Conservation (phyloP, 2,888 invertebrate species). For the Stenolophus ochropezus region DNA sequence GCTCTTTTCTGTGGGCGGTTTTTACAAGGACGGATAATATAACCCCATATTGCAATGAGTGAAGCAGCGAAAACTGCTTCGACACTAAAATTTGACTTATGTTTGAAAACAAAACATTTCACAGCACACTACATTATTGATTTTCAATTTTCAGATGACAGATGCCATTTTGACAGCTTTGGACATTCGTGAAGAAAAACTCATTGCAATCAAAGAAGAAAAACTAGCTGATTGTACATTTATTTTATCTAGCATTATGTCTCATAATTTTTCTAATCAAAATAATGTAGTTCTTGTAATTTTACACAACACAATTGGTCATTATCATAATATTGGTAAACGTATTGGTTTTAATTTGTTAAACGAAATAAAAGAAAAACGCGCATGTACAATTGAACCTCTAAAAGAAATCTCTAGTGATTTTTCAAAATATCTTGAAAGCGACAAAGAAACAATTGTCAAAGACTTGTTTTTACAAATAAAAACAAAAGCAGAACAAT, state of each 20-base stretch:
- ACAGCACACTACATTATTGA: neutral
- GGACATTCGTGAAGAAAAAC: conserved; percentile 78
- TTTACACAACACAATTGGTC: conserved; percentile 82
- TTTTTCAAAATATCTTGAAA: conserved; percentile 65
- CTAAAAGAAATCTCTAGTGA: conserved; percentile 73
- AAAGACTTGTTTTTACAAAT: conserved; percentile 72
- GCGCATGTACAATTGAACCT: conserved; percentile 75
- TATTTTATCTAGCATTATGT: conserved; percentile 80
- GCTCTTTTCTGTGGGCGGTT: neutral
- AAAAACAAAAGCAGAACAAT: conserved; percentile 70
- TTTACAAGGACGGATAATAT: conserved; percentile 20
- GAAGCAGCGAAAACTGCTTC: too few relatives aligned
- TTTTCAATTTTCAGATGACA: conserved; percentile 71
- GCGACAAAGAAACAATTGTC: conserved; percentile 69
- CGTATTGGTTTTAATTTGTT: conserved; percentile 84
- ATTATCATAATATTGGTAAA: conserved; percentile 84
- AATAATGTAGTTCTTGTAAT: conserved; percentile 79
- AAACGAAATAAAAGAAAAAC: conserved; percentile 73
- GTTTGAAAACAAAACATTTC: neutral
- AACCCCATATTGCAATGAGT: too few relatives aligned
- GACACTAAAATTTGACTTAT: too few relatives aligned
- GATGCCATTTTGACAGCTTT: conserved; percentile 79
- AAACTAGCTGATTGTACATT: conserved; percentile 84
- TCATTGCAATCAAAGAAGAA: conserved; percentile 82
- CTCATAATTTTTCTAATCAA: conserved; percentile 79